Percentiles rank a stretch among this genome's conserved stretches.
phyloP scores from a whole-genome alignment of 1,140 invertebrate genomes.

The Conus ventricosus region DNA sequence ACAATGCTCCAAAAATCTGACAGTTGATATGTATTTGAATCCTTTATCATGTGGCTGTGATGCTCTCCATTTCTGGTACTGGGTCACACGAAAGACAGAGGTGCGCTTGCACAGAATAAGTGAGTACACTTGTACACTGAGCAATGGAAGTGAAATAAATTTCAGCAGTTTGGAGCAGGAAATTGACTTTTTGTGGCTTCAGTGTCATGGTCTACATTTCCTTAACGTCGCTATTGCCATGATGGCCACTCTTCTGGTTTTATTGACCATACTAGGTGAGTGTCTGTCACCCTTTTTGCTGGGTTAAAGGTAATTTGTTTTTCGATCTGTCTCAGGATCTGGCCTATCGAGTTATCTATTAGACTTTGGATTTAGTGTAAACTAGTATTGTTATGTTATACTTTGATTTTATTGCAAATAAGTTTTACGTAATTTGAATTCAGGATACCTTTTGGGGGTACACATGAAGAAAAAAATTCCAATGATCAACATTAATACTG shows the following conservation, averaged over 20 bases:
- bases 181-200: not conserved
- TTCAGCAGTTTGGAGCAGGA: not conserved
- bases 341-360: too few species aligned
- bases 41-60: not conserved
- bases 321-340: too few species aligned
- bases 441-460: too few species aligned
- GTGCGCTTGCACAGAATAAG: not conserved
- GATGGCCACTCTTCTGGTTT: not conserved
- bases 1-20: not conserved
- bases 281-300: not conserved
- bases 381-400: not conserved
- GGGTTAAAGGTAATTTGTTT: too few species aligned
- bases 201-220: not conserved
- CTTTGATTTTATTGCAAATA: too few species aligned
- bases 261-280: not conserved
- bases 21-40: not conserved
- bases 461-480: too few species aligned
- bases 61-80: constrained; percentile 1
- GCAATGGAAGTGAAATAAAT: not conserved
- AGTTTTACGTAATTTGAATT: too few species aligned
- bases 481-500: too few species aligned
- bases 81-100: not conserved
- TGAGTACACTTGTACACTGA: constrained; percentile 5
- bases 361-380: not conserved
- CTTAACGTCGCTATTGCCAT: not conserved